Conservation (phyloP, 2,888 invertebrate species). For the Teinopalpus imperialis region DNA sequence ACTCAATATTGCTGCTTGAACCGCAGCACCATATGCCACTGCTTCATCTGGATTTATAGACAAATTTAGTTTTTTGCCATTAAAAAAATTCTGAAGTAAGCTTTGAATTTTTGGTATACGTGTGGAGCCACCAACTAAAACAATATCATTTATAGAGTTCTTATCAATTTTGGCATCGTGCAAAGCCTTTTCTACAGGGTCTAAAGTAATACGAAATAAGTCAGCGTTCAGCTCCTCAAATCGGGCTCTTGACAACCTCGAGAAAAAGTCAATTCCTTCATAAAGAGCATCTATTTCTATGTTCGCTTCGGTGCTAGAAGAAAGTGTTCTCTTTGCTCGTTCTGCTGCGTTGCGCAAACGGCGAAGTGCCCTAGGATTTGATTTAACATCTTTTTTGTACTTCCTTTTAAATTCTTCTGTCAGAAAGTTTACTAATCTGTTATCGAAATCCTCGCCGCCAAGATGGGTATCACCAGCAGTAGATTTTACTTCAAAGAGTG, state of each 20-base stretch:
- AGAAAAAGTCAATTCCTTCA: constrained; percentile 86
- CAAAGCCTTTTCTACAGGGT: constrained; percentile 89
- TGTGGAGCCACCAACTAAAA: constrained; percentile 91
- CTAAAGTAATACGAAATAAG: constrained; percentile 86
- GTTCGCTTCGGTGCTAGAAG: constrained; percentile 88
- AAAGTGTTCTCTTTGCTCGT: constrained; percentile 88
- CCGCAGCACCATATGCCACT: constrained; percentile 89
- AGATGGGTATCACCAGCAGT: constrained; percentile 93
- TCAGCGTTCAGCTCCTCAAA: constrained; percentile 89
- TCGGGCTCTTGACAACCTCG: constrained; percentile 86
- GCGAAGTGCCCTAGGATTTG: constrained; percentile 84
- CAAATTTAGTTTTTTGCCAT: constrained; percentile 86
- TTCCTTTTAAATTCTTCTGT: constrained; percentile 87
- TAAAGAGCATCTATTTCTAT: constrained; percentile 88
- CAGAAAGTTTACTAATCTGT: constrained; percentile 84
- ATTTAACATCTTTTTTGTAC: constrained; percentile 84
- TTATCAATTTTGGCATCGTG: constrained; percentile 90
- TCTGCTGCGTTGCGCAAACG: constrained; percentile 89
- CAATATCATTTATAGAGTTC: constrained; percentile 87
- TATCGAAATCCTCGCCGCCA: constrained; percentile 88
- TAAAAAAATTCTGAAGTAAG: constrained; percentile 87
- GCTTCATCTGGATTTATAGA: constrained; percentile 92
- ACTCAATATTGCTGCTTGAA: constrained; percentile 87
- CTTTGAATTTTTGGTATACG: constrained; percentile 90
- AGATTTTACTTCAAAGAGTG: constrained; percentile 89